Base-by-base conservation (phyloP, 2,888 invertebrate genomes). In the Tigriopus californicus region DNA sequence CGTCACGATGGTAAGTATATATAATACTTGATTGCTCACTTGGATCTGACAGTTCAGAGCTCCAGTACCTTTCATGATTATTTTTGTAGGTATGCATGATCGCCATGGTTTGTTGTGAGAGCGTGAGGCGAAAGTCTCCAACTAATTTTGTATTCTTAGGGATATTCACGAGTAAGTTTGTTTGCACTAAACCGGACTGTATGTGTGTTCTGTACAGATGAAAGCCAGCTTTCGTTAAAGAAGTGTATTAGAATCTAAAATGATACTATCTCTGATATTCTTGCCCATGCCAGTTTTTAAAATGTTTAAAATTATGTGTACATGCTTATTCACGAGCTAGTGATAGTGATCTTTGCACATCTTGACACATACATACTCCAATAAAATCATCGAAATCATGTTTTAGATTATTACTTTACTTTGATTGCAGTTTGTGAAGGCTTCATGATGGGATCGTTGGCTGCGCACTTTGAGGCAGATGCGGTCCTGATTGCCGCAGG, bases 131-230 rank as follows among this genome's bases (percentile, higher is more conserved):
- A 54, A 81, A 81, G 64, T 78, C 82, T 18, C 94, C 94, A 0
- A 78, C 80, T 71, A 95, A 95, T 73, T 85, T 86, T 71, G 83
- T 95, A 62, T 83, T 92, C 69, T 76, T 95, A 56, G 78, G 78
- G n/a, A 68, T 92, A 10, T 94, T 95, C 72, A 90, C 89, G 0
- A 47, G 33, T 33, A 33, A 33, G 10, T 55, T 15, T 11, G 12
- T 12, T 55, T 11, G 20, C 8, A 55, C n/a, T n/a, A n/a, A n/a
- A n/a, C n/a, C n/a, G n/a, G n/a, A n/a, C n/a, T n/a, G n/a, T n/a
- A n/a, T n/a, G n/a, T n/a, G n/a, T n/a, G n/a, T n/a, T n/a, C n/a
- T n/a, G n/a, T n/a, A n/a, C n/a, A n/a, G n/a, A n/a, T n/a, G n/a
- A n/a, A n/a, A n/a, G n/a, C n/a, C n/a, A n/a, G n/a, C n/a, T n/a